A percentile compares a stretch with the other conserved stretches of the same genome.
phyloP scores from a whole-genome alignment of 1,140 invertebrate genomes.

The Thaumetopoea pityocampa region DNA sequence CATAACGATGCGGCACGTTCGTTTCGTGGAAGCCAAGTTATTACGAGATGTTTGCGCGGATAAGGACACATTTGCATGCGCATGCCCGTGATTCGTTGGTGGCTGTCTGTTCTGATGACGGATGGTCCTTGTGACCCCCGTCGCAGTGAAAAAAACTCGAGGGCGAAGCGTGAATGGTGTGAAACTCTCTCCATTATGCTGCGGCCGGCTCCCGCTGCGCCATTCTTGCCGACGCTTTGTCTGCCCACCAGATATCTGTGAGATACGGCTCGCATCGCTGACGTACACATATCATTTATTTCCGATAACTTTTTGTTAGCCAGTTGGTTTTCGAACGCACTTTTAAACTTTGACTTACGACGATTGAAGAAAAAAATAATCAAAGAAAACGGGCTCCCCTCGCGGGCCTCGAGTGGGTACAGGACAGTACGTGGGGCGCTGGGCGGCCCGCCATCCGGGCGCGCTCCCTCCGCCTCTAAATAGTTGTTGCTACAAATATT shows the following conservation, averaged over 20 bases:
- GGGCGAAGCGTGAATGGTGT: conserved; percentile 54
- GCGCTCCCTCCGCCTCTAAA: conserved; percentile 1
- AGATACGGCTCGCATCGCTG: conserved; percentile 33
- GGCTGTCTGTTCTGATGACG: conserved; percentile 36
- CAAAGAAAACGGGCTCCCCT: conserved; percentile 20
- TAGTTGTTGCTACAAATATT: conserved; percentile 31
- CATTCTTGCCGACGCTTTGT: conserved; percentile 48
- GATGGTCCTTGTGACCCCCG: conserved; percentile 46
- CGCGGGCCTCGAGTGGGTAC: conserved; percentile 25
- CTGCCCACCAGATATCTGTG: conserved; percentile 25
- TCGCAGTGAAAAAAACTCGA: conserved; percentile 43
- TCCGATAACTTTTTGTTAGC: conserved; percentile 54
- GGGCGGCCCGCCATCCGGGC: too few species aligned
- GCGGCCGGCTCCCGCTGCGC: conserved; percentile 47
- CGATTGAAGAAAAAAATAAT: conserved; percentile 38
- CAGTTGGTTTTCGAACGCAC: conserved; percentile 37
- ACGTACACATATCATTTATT: conserved; percentile 59
- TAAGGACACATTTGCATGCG: conserved; percentile 11
- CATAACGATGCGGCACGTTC: not conserved
- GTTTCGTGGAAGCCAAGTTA: conserved; percentile 1
- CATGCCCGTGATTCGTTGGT: conserved; percentile 6
- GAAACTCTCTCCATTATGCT: conserved; percentile 50
- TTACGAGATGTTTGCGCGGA: conserved; percentile 1
- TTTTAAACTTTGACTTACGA: conserved; percentile 21
- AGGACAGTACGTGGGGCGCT: too few species aligned